Evolutionary conservation across 2,113 vertebrate species (phyloP).

Genomic region (Lichenostomus cassidix): DNA sequence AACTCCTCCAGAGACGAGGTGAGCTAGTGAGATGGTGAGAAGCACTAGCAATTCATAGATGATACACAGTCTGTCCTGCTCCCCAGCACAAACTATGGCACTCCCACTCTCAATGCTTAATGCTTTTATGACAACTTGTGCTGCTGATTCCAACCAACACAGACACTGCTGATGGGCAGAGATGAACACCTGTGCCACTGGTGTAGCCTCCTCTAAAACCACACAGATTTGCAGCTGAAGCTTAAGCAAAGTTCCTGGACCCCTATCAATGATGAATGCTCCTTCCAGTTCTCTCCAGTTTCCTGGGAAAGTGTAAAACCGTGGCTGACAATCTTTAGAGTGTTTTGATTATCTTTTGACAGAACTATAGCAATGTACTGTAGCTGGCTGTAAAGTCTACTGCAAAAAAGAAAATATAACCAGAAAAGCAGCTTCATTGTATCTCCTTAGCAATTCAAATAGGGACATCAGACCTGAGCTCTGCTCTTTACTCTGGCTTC

Average conservation of each 20-base stretch:
- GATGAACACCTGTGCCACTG: background rate
- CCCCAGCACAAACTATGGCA: background rate
- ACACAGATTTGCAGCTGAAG: background rate
- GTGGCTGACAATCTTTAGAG: background rate
- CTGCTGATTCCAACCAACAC: background rate
- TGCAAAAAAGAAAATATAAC: background rate
- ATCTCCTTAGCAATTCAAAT: background rate
- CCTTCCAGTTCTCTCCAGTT: background rate
- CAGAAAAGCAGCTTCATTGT: background rate
- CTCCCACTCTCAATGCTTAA: background rate
- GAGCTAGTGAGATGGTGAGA: background rate
- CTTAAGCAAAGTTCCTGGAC: background rate
- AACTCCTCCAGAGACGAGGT: background rate
- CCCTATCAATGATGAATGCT: background rate
- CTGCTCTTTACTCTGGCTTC: background rate
- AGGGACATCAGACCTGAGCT: background rate
- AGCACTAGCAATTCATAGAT: background rate
- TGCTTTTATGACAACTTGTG: background rate
- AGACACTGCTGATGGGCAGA: background rate
- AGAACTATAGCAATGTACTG: background rate
- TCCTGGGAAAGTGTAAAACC: background rate
- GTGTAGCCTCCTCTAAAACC: background rate
- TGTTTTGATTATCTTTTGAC: background rate
- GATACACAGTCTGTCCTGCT: background rate
- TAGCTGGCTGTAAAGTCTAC: background rate